Conservation (phyloP, 2,888 invertebrate genomes). For the Melolontha melolontha region DNA sequence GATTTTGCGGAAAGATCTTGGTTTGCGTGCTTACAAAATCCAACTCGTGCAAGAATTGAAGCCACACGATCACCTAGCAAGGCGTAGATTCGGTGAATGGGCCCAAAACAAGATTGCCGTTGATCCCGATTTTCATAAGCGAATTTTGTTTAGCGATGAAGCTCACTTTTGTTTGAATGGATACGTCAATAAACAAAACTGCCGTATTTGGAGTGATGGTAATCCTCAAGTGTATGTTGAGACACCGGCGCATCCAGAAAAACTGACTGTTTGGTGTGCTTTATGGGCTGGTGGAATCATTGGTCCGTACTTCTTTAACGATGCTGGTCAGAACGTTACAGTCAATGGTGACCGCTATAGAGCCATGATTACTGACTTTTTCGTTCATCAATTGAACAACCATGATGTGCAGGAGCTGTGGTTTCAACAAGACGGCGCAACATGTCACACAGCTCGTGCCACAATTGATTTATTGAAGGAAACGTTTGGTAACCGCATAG, state of each 20-base stretch:
- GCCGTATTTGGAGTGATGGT: slow-evolving; percentile 47
- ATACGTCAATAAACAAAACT: too few relatives aligned
- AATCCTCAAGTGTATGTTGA: slow-evolving; percentile 44
- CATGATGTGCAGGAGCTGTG: too few relatives aligned
- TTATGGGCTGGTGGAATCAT: too few relatives aligned
- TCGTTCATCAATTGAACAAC: too few relatives aligned
- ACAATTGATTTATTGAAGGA: too few relatives aligned
- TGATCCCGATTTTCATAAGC: slow-evolving; percentile 49
- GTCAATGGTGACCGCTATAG: neutral
- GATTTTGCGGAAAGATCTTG: slow-evolving; percentile 52
- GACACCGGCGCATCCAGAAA: slow-evolving; percentile 27
- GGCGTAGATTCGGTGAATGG: slow-evolving; percentile 49
- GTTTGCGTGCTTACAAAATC: slow-evolving; percentile 50
- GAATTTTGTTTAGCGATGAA: too few relatives aligned
- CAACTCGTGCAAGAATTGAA: slow-evolving; percentile 48
- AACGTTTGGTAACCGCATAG: too few relatives aligned
- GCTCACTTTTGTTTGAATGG: too few relatives aligned
- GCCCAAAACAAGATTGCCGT: slow-evolving; percentile 47
- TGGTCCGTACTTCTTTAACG: neutral
- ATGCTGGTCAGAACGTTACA: neutral
- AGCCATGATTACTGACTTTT: too few relatives aligned
- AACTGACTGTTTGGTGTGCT: neutral
- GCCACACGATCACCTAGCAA: slow-evolving; percentile 13
- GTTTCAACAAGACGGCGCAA: too few relatives aligned
- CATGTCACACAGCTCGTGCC: too few relatives aligned